A percentile compares a stretch with the other conserved stretches of the same genome.
phyloP scores from a whole-genome alignment of 2,888 invertebrate genomes.

The Andricus curvator region DNA sequence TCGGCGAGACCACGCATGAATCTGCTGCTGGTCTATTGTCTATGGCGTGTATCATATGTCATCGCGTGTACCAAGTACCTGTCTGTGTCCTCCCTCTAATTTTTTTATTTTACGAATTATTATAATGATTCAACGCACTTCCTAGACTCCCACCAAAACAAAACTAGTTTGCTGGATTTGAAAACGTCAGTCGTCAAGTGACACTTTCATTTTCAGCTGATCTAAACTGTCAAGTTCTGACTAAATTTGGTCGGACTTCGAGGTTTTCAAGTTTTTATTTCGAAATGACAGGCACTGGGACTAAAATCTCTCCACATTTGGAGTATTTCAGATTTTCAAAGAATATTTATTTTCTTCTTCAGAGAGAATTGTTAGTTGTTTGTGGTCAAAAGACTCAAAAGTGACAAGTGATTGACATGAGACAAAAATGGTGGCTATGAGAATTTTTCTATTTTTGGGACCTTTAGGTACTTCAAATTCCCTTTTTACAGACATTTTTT shows the following conservation, averaged over 20 bases:
- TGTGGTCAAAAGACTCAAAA: neutral
- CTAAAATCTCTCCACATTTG: neutral
- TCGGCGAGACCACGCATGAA: conserved; percentile 31
- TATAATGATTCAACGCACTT: conserved; percentile 38
- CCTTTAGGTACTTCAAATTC: neutral
- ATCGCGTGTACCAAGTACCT: conserved; percentile 57
- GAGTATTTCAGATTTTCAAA: neutral
- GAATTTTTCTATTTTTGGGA: neutral
- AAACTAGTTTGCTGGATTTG: conserved; percentile 4
- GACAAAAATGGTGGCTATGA: neutral
- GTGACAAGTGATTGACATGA: neutral
- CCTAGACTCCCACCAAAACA: neutral
- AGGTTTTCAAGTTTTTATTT: neutral
- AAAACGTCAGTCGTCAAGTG: conserved; percentile 1
- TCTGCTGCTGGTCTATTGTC: conserved; percentile 22
- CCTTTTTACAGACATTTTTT: neutral
- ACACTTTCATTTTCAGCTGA: conserved; percentile 18
- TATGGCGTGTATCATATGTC: conserved; percentile 58
- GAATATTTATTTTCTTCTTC: neutral
- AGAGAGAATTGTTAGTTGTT: neutral
- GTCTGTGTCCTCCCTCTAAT: conserved; percentile 51
- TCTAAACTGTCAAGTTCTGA: conserved; percentile 25
- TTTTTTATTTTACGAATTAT: conserved; percentile 47
- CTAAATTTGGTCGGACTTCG: neutral
- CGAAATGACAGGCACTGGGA: neutral